phyloP scores from a whole-genome alignment of 2,888 invertebrate species.

The Melanophora roralis region DNA sequence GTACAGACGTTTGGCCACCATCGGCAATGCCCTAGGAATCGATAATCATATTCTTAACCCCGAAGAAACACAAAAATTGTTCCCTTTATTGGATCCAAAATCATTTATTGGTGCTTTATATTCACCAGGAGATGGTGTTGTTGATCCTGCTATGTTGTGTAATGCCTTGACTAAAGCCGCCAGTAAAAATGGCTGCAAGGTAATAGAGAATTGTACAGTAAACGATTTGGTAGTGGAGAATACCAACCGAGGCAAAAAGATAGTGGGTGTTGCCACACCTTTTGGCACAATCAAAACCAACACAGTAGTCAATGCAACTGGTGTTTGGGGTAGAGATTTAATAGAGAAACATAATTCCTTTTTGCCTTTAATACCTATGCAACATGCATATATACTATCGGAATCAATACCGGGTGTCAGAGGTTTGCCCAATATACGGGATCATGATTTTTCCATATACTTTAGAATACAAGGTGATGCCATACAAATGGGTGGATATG shows the following conservation, averaged over 20 bases:
- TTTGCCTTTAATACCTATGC: constrained; percentile 89
- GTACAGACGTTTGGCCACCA: constrained; percentile 87
- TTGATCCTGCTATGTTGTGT: constrained; percentile 90
- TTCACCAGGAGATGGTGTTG: constrained; percentile 88
- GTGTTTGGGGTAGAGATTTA: constrained; percentile 88
- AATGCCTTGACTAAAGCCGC: constrained; percentile 86
- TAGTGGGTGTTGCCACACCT: constrained; percentile 87
- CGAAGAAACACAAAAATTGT: constrained; percentile 85
- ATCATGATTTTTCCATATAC: constrained; percentile 90
- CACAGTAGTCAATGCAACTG: constrained; percentile 85
- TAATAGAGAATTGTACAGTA: constrained; percentile 86
- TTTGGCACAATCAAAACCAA: constrained; percentile 85
- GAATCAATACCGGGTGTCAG: constrained; percentile 86
- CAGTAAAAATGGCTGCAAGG: constrained; percentile 83
- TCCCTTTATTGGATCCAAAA: constrained; percentile 86
- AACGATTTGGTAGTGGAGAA: constrained; percentile 83
- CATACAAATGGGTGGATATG: constrained; percentile 92
- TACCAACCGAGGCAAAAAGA: constrained; percentile 79
- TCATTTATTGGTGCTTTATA: constrained; percentile 87
- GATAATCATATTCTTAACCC: constrained; percentile 86
- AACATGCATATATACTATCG: constrained; percentile 92
- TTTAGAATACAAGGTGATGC: constrained; percentile 90
- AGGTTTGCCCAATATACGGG: constrained; percentile 88
- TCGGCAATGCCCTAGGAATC: constrained; percentile 88
- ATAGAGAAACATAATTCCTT: constrained; percentile 77